Conservation (phyloP, 2,113 vertebrate genomes). For the Lagopus muta region DNA sequence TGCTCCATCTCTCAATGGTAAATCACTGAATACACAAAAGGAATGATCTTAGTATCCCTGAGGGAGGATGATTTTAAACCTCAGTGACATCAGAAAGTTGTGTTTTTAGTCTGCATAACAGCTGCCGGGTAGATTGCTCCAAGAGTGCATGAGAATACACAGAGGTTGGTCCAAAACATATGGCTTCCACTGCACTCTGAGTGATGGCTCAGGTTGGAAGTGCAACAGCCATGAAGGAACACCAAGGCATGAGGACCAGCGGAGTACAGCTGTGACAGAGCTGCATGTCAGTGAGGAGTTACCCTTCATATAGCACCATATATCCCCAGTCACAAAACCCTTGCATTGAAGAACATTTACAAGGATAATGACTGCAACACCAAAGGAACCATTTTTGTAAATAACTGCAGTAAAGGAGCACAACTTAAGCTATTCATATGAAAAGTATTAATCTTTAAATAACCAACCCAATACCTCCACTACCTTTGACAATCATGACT, state of each 20-base stretch:
- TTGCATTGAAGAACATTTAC: not conserved
- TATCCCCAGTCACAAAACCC: not conserved
- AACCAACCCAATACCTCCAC: not conserved
- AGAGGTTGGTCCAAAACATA: not conserved
- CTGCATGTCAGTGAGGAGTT: fast-evolving
- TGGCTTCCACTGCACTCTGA: not conserved
- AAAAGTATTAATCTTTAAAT: not conserved
- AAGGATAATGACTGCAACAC: not conserved
- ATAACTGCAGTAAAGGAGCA: not conserved
- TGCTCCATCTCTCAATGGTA: not conserved
- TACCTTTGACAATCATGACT: not conserved
- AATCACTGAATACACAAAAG: not conserved
- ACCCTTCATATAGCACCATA: not conserved
- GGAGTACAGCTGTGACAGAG: not conserved
- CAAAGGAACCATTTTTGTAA: not conserved
- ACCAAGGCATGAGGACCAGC: not conserved
- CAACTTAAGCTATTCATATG: not conserved
- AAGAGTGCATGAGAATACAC: fast-evolving
- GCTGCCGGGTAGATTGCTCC: not conserved
- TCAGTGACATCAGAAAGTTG: not conserved
- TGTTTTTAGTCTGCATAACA: not conserved
- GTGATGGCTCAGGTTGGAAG: not conserved
- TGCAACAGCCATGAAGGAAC: not conserved
- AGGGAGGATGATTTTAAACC: not conserved
- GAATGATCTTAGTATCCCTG: not conserved